Percentiles rank a stretch among this genome's conserved stretches.
These are phyloP conservation scores for Thumatha senex DNA, from an alignment of 2,888 invertebrate species.

Conservation along the genomic window DNA sequence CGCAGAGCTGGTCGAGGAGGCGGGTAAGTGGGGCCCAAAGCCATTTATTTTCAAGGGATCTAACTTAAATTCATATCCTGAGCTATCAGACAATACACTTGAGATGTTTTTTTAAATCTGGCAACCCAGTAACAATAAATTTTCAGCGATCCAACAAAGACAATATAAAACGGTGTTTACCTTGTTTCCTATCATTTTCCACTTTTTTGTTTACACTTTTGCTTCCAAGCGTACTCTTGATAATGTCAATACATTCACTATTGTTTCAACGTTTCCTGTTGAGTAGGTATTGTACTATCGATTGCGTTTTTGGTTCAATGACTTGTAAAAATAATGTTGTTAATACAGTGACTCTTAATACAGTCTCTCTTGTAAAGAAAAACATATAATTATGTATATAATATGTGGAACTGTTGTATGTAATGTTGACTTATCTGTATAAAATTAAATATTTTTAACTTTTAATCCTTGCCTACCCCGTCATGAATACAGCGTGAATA, in stretches of 20 bases:
- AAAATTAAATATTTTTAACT: too few relatives aligned
- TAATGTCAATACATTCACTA: slow-evolving; percentile 23
- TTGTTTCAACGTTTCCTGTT: slow-evolving; percentile 5
- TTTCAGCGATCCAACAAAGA: slow-evolving; percentile 32
- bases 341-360: too few relatives aligned
- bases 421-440: too few relatives aligned
- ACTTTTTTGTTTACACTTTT: slow-evolving; percentile 44
- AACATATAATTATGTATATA: too few relatives aligned
- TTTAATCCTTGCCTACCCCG: too few relatives aligned
- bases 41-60: too few relatives aligned
- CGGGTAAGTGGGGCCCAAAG: too few relatives aligned
- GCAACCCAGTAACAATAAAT: slow-evolving; percentile 32
- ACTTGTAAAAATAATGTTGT: background rate
- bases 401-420: too few relatives aligned
- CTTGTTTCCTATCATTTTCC: slow-evolving; percentile 53
- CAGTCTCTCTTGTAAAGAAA: too few relatives aligned
- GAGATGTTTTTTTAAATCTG: slow-evolving; percentile 20
- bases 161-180: slow-evolving; percentile 56
- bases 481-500: too few relatives aligned
- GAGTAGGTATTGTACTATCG: slow-evolving; percentile 1
- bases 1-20: too few relatives aligned
- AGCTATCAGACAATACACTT: too few relatives aligned
- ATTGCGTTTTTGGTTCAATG: slow-evolving; percentile 6
- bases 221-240: slow-evolving; percentile 23
- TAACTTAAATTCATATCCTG: background rate